Percentiles rank a stretch among this genome's conserved stretches.
Evolutionary conservation across 2,113 vertebrate genomes (phyloP).

Genomic region (Stercorarius parasiticus): DNA sequence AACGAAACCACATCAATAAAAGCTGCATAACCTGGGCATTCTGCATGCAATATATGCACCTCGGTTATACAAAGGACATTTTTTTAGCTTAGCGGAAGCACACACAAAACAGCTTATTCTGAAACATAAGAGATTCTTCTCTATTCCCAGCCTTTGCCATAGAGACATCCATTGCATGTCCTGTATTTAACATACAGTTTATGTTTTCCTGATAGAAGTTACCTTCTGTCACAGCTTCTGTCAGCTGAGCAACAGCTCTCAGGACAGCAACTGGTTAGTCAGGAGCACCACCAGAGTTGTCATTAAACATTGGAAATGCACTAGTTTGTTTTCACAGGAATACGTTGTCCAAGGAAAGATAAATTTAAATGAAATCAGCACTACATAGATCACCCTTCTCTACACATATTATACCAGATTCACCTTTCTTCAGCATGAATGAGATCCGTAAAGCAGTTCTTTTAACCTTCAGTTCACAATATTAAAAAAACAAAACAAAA

Average conservation of each 20-base stretch:
- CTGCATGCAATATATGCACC: constrained; percentile 7
- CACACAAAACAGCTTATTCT: constrained; percentile 43
- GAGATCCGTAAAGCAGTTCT: not conserved
- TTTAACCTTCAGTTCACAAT: not conserved
- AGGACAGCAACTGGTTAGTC: not conserved
- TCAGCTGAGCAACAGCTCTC: not conserved
- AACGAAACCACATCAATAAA: constrained; percentile 48
- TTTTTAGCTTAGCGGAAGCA: constrained; percentile 26
- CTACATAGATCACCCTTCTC: not conserved
- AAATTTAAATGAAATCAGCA: not conserved
- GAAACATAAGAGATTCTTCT: constrained; percentile 39
- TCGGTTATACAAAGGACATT: constrained; percentile 45
- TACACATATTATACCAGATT: not conserved
- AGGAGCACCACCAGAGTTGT: not conserved
- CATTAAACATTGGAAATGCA: not conserved
- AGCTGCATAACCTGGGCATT: constrained; percentile 49
- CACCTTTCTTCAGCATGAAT: not conserved
- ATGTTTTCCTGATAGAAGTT: not conserved
- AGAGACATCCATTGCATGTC: constrained; percentile 28
- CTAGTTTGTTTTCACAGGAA: not conserved
- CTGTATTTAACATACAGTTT: constrained; percentile 28
- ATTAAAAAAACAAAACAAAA: not conserved
- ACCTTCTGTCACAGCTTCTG: not conserved
- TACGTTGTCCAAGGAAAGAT: not conserved
- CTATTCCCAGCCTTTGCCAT: constrained; percentile 21